Percentiles rank a stretch among this genome's conserved stretches.
Conservation (phyloP, 2,888 invertebrate species). For the Petrophora chlorosata region DNA sequence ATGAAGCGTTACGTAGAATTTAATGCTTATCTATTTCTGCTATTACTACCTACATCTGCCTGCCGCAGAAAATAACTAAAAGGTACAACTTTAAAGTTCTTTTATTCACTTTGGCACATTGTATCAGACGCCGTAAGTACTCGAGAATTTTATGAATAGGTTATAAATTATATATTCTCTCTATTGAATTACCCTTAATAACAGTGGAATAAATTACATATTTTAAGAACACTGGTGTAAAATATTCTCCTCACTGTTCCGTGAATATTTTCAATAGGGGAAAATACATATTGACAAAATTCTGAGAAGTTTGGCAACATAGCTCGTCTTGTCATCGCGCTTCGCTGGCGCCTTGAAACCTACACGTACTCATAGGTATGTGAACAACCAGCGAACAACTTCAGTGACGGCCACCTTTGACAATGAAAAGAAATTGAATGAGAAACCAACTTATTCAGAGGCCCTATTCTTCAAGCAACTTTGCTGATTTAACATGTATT, state of each 20-base stretch:
- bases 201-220: conserved; percentile 19
- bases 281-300: too few species aligned
- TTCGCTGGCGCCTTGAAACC: too few species aligned
- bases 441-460: conserved; percentile 36
- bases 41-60: not conserved
- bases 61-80: not conserved
- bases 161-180: conserved; percentile 30
- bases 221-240: not conserved
- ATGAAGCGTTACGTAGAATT: conserved; percentile 21
- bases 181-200: conserved; percentile 37
- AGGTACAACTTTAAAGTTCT: not conserved
- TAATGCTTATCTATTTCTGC: not conserved
- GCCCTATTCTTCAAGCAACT: conserved; percentile 20
- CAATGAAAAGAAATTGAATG: conserved; percentile 54
- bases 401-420: conserved; percentile 33
- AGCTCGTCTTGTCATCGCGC: not conserved
- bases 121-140: conserved; percentile 3
- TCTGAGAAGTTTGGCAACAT: too few species aligned
- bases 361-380: conserved; percentile 19
- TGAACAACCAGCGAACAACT: conserved; percentile 24
- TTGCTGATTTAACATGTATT: conserved; percentile 34
- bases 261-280: too few species aligned
- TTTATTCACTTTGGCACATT: conserved; percentile 9
- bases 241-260: too few species aligned
- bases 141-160: conserved; percentile 35